phyloP scores from a whole-genome alignment of 2,888 invertebrate species.

The Standfussiana lucernea region DNA sequence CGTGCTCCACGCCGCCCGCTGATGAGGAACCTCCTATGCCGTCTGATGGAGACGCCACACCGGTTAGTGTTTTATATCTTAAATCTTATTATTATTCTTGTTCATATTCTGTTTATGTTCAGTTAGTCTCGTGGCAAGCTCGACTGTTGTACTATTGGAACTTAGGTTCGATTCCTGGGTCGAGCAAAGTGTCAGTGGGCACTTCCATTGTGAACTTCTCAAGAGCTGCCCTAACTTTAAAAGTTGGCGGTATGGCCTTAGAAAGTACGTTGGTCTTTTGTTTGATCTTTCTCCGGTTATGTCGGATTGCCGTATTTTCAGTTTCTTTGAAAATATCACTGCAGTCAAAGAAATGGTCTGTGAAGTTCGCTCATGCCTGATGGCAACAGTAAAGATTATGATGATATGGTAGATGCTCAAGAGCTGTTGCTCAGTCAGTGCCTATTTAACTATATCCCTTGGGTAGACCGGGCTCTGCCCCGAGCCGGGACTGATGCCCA shows the following conservation, averaged over 20 bases:
- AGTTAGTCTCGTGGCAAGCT: background rate
- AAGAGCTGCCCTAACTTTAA: background rate
- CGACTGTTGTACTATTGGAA: background rate
- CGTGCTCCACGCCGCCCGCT: conserved; percentile 84
- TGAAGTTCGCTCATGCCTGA: background rate
- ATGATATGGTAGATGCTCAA: background rate
- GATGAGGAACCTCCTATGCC: conserved; percentile 82
- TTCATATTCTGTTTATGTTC: background rate
- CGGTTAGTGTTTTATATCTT: conserved; percentile 72
- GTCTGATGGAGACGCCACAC: conserved; percentile 87
- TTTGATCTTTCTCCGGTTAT: too few species aligned
- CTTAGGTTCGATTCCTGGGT: background rate
- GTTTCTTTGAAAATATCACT: background rate
- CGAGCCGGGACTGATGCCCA: conserved; percentile 72
- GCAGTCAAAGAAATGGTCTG: background rate
- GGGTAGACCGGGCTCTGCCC: conserved; percentile 74
- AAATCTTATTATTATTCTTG: background rate
- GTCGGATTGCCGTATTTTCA: background rate
- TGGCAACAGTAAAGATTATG: background rate
- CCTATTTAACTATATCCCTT: background rate
- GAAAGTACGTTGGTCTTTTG: background rate
- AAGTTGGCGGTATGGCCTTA: background rate
- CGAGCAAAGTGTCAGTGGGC: background rate
- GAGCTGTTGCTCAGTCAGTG: background rate
- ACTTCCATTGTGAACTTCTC: background rate